Percentiles rank a stretch among this genome's conserved stretches.
These are phyloP conservation scores for Cottus gobio DNA, from an alignment of 2,113 vertebrate genomes.

Conservation along the genomic window DNA sequence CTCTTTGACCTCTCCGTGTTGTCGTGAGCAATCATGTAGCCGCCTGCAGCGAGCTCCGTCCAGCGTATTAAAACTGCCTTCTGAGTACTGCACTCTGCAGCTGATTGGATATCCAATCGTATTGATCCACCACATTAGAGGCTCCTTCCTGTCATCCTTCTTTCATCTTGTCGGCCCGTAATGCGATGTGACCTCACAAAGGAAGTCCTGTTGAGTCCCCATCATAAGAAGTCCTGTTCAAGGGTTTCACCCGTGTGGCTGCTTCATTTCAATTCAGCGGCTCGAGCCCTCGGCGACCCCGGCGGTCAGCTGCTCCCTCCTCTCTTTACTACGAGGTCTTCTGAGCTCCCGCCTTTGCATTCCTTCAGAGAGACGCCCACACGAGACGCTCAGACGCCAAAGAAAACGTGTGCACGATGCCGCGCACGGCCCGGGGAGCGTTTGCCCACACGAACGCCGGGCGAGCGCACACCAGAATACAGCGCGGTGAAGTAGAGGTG, in stretches of 20 bases:
- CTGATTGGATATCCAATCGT: neutral
- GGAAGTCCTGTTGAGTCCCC: neutral
- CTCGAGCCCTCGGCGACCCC: too few relatives aligned
- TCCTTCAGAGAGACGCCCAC: slow-evolving; percentile 38
- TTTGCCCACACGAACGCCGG: slow-evolving; percentile 19
- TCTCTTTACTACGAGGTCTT: slow-evolving; percentile 4
- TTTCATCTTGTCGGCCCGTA: neutral
- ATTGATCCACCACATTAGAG: too few relatives aligned
- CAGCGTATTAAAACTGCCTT: neutral
- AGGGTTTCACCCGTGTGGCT: neutral
- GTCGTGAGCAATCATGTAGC: neutral
- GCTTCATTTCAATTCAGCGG: too few relatives aligned
- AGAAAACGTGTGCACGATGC: neutral
- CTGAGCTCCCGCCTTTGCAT: slow-evolving; percentile 26
- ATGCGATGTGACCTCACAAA: neutral
- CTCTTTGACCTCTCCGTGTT: slow-evolving; percentile 25
- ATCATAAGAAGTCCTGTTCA: neutral
- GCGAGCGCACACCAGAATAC: neutral
- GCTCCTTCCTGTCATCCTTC: too few relatives aligned
- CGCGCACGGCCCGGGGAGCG: neutral
- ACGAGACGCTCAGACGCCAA: neutral
- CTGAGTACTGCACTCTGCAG: neutral
- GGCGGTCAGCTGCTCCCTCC: slow-evolving; percentile 6
- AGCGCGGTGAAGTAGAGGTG: neutral
- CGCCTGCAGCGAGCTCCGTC: neutral